A percentile compares a stretch with the other conserved stretches of the same genome.
phyloP scores from a whole-genome alignment of 1,140 invertebrate genomes.

The Drosophila aff. region DNA sequence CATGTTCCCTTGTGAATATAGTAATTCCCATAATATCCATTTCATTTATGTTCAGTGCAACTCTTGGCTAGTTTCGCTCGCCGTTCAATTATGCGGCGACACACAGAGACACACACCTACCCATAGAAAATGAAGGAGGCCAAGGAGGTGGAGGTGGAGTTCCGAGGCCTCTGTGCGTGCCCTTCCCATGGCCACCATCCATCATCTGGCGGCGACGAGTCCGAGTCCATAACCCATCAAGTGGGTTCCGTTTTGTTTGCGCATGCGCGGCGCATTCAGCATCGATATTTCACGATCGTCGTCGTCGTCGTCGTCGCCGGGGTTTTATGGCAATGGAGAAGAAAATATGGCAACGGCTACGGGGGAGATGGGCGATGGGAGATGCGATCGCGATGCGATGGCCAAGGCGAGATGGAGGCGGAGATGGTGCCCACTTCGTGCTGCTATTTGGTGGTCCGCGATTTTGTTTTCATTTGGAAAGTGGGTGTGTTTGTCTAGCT shows the following conservation, averaged over 20 bases:
- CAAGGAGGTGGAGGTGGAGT: neutral
- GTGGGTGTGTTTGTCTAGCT: conserved; percentile 63
- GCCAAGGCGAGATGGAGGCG: conserved; percentile 7
- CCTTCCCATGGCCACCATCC: conserved; percentile 55
- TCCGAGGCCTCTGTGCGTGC: conserved; percentile 25
- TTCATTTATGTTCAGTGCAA: neutral
- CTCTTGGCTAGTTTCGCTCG: conserved; percentile 24
- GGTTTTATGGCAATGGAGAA: conserved; percentile 24
- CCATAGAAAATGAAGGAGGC: neutral
- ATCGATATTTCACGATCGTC: conserved; percentile 64
- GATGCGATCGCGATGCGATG: conserved; percentile 4
- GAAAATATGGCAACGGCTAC: neutral
- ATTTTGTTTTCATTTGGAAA: conserved; percentile 79
- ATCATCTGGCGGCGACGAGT: conserved; percentile 21
- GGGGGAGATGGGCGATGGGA: neutral
- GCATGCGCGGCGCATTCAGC: conserved; percentile 72
- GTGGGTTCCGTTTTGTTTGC: conserved; percentile 69
- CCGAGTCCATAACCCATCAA: conserved; percentile 55
- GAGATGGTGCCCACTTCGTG: conserved; percentile 55
- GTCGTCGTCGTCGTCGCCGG: conserved; percentile 39
- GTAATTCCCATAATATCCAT: neutral
- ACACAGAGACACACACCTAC: conserved; percentile 9
- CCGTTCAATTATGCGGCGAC: conserved; percentile 62
- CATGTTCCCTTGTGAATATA: neutral
- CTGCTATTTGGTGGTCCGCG: conserved; percentile 73